Evolutionary conservation across 1,140 invertebrate genomes (phyloP), one percentile per base, ranked within the genome.

Genomic region (Pseudomyrmex cubaensis): DNA sequence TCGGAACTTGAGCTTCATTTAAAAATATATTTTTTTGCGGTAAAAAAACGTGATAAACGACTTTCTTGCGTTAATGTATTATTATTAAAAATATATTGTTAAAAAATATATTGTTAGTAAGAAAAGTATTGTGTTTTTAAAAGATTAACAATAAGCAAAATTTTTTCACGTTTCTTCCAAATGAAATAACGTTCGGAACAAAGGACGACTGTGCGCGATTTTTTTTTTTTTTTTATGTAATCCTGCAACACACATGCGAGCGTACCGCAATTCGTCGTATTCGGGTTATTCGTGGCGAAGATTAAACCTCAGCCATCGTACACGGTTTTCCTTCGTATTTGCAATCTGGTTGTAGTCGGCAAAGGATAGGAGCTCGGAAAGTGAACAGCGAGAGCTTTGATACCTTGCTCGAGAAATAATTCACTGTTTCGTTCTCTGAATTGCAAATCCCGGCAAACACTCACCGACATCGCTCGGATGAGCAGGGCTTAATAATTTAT

Each of bases 401-500:
- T 80, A 59, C 54, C 3, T 61, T 17, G 46, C 76, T 70, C 56
- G 54, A 72, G 76, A 72, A 80, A 80, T 80, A 80, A 80, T 80
- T 80, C 46, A 80, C 76, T 72, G 76, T 80, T 78, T 57, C 76
- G 54, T 70, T 80, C 66, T 25, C 44, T 80, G 66, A 80, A 70
- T 80, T 72, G 56, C 56, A 80, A 80, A 80, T 72, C 66, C 2
- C 54, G 76, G 15, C 76, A 35, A 80, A 80, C 66, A 72, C 72
- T 22, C 66, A 20, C 66, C 66, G 22, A 12, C 54, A 59, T 59
- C 66, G 64, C 76, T 25, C 17, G 76, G 54, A 59, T 78, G 64
- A 78, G 56, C 66, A 59, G 20, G 50, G 22, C 22, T 80, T 80
- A 80, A 80, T 80, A 80, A 80, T 80, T 80, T 72, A 80, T 70